These are phyloP conservation scores for Ganaspis sp. DNA, from an alignment of 1,140 invertebrate species.

Conservation along the genomic window DNA sequence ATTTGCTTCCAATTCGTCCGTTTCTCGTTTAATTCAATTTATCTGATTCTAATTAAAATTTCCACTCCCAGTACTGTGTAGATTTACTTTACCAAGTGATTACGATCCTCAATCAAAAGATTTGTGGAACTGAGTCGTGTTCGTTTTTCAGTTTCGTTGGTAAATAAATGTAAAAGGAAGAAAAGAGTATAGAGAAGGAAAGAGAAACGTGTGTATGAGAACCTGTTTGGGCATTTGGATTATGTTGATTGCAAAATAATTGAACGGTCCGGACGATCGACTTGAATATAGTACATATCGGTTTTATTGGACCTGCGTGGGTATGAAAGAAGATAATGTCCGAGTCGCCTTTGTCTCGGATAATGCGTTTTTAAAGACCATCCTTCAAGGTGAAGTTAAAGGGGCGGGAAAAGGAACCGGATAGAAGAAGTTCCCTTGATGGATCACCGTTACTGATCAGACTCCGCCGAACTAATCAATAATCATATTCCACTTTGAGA, in stretches of 20 bases:
- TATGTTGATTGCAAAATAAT: conserved; percentile 61
- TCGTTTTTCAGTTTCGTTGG: not conserved
- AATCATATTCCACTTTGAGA: conserved; percentile 38
- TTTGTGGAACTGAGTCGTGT: too few species aligned
- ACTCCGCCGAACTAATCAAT: conserved; percentile 59
- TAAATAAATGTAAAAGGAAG: not conserved
- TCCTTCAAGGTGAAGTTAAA: conserved; percentile 48
- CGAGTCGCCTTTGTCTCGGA: conserved; percentile 37
- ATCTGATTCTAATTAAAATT: too few species aligned
- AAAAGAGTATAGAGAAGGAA: not conserved
- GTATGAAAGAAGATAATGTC: conserved; percentile 48
- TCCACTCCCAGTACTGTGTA: too few species aligned
- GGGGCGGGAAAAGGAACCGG: conserved; percentile 55
- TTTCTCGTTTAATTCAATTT: too few species aligned
- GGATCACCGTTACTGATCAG: conserved; percentile 56
- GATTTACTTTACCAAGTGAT: too few species aligned
- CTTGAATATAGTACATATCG: conserved; percentile 52
- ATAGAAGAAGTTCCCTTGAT: conserved; percentile 53
- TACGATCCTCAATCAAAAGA: too few species aligned
- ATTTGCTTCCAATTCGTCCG: too few species aligned
- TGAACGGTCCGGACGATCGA: conserved; percentile 58
- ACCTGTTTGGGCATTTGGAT: not conserved
- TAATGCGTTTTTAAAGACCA: conserved; percentile 65
- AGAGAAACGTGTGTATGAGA: not conserved
- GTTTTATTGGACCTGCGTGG: conserved; percentile 53